A percentile compares a stretch with the other conserved stretches of the same genome.
phyloP scores from a whole-genome alignment of 2,113 vertebrate genomes.

The Lepus americanus region DNA sequence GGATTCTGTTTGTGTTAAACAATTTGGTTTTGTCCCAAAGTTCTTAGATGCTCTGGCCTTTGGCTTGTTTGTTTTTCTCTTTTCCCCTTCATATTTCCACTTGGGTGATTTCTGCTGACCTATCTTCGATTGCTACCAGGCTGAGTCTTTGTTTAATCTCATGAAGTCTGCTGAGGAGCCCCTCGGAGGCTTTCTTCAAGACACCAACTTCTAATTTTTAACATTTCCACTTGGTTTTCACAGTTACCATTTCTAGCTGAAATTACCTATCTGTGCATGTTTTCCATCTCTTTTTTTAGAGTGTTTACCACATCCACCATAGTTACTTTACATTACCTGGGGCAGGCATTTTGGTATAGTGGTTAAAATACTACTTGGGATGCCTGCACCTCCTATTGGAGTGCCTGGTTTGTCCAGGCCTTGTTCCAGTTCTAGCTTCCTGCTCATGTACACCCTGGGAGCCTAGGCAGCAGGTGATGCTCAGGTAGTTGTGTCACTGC shows the following conservation, averaged over 20 bases:
- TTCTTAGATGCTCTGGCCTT: not conserved
- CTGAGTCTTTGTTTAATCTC: too few relatives aligned
- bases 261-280: not conserved
- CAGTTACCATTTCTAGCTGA: not conserved
- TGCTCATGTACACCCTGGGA: too few relatives aligned
- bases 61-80: not conserved
- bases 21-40: not conserved
- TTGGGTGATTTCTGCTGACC: not conserved
- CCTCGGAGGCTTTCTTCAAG: not conserved
- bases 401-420: too few relatives aligned
- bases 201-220: not conserved
- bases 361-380: too few relatives aligned
- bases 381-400: too few relatives aligned
- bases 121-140: not conserved
- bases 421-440: too few relatives aligned
- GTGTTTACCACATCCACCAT: not conserved
- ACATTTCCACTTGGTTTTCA: not conserved
- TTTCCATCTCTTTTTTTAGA: not conserved
- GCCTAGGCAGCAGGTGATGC: too few relatives aligned
- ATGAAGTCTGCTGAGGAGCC: too few relatives aligned
- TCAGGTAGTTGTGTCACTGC: too few relatives aligned
- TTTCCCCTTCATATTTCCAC: not conserved
- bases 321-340: not conserved
- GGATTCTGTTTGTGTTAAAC: not conserved
- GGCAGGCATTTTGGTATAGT: too few relatives aligned